These are phyloP conservation scores for Dasyurus viverrinus DNA, from an alignment of 2,113 vertebrate genomes.

Conservation along the genomic window DNA sequence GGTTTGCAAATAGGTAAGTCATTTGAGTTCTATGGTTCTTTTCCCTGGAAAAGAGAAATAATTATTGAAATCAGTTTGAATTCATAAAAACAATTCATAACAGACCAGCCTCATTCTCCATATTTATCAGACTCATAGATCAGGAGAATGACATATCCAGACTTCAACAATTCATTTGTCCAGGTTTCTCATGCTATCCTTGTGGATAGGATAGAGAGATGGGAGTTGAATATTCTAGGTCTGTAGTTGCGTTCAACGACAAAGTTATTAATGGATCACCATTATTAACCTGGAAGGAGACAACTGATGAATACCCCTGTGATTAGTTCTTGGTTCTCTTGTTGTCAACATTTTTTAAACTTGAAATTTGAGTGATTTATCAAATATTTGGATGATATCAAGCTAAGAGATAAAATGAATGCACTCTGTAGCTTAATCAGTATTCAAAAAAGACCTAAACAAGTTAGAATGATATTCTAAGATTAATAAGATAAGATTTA, in stretches of 20 bases:
- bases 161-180: background rate
- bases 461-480: no score
- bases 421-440: no score
- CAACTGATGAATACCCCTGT: background rate
- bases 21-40: background rate
- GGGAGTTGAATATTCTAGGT: background rate
- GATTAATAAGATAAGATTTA: background rate
- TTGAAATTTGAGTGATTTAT: background rate
- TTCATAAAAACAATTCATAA: background rate
- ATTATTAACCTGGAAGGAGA: background rate
- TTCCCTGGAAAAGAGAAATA: background rate
- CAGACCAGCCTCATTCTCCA: background rate
- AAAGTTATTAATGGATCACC: background rate
- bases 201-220: background rate
- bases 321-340: background rate
- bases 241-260: background rate
- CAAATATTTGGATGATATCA: background rate
- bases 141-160: background rate
- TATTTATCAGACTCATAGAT: background rate
- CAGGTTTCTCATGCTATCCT: background rate
- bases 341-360: background rate
- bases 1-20: background rate
- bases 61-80: background rate
- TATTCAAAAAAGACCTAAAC: no score
- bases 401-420: background rate